Evolutionary conservation across 2,113 vertebrate genomes (phyloP), one percentile per base, ranked within the genome.

Genomic region (Hydrochoerus hydrochaeris): DNA sequence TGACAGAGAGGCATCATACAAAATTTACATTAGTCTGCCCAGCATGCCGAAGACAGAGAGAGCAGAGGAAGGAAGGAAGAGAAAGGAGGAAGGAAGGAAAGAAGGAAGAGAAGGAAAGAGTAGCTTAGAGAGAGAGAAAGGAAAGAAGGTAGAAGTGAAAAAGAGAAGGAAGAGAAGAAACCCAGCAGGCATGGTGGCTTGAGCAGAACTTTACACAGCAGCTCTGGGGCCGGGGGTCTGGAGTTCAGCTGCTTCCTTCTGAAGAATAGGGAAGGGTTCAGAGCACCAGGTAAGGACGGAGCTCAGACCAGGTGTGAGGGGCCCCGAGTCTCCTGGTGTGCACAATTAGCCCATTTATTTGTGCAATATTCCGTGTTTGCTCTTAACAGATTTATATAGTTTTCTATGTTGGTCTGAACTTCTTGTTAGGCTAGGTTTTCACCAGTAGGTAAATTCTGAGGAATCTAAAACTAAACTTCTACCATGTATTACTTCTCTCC

Each of bases 301-400:
- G 28, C 19, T 8, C 4, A 30, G 35, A 54, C 9, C 28, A 0
- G 2, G 3, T 0, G 4, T 22, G 9, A 35, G 7, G 13, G 32
- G 19, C 19, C 20, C 1, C 9, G 19, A 13, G 4, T 24, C 26
- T 13, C 38, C 24, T 38, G 10, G 0, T 30, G 7, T 62, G 83
- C 63, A 12, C 16, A 13, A 14, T 12, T 14, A 30, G 17, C 19
- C 28, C 14, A 54, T 1, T 54, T 16, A 46, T 69, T 78, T 90
- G 10, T 57, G 80, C 32, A 16, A 26, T 44, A 3, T 78, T 69
- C 35, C 8, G 0, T 81, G 0, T 73, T 41, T 35, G 30, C 6
- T 84, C 22, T 83, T 11, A 11, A 11, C 49, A 78, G 12, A 85
- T 26, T 30, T 24, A n/a, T 20, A 8, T 0, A 58, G 8, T 73